A percentile compares a stretch with the other conserved stretches of the same genome.
These are phyloP conservation scores for Cataglyphis albicans DNA, from an alignment of 2,888 invertebrate genomes.

Conservation along the genomic window DNA sequence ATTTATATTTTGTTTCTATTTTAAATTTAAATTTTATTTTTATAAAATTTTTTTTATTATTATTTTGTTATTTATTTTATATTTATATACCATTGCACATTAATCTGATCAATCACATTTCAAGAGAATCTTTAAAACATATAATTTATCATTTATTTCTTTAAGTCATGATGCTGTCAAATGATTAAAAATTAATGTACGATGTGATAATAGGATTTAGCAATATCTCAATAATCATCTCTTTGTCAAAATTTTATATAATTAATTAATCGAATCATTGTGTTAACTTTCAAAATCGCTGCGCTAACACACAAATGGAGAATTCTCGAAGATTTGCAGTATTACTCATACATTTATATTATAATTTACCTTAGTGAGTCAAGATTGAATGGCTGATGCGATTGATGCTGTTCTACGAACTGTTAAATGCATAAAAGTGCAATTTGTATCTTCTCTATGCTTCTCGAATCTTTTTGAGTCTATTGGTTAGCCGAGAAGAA, in stretches of 20 bases:
- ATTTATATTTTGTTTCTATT: not conserved
- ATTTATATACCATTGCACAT: not conserved
- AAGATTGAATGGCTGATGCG: not conserved
- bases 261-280: not conserved
- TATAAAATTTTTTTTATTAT: not conserved
- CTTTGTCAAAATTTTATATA: not conserved
- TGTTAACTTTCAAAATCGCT: not conserved
- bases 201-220: not conserved
- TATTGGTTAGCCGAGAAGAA: conserved; percentile 25
- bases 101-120: not conserved
- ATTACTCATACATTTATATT: not conserved
- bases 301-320: not conserved
- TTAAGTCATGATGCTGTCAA: not conserved
- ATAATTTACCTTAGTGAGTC: not conserved
- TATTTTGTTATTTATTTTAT: not conserved
- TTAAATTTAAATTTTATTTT: not conserved
- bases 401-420: not conserved
- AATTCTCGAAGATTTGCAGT: not conserved
- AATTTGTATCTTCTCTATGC: not conserved
- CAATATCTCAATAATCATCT: not conserved
- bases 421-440: not conserved
- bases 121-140: not conserved
- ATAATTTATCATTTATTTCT: not conserved
- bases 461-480: not conserved
- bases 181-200: not conserved